Base-by-base conservation (phyloP, 2,888 invertebrate genomes). In the Apodemia hepburni region DNA sequence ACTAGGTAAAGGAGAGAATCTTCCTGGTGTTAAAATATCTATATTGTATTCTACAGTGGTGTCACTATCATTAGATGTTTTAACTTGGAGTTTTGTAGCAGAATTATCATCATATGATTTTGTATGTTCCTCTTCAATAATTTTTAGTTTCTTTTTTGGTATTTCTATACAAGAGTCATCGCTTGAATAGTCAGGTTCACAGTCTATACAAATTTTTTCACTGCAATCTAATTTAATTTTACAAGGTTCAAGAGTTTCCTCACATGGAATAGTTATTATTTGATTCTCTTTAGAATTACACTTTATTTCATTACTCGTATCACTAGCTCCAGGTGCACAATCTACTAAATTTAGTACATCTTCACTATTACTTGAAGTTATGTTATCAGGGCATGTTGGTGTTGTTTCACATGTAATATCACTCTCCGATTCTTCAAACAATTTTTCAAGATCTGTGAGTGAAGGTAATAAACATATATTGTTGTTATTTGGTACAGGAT, bases 1-100 rank as follows among this genome's bases (percentile, higher is more conserved):
- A 68, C 84, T 84, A 6, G 84, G 83, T 33, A 77, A 42, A 3
- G 82, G 83, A 17, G 76, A 76, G 64, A 82, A 84, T 59, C 71
- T 61, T 15, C 63, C 65, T 29, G 64, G 61, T 65, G 70, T 33
- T 47, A 27, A n/a, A 27, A 8, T 29, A 1, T 62, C 57, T n/a
- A 62, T 22, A 33, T 67, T 67, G 72, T 75, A 74, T 29, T 68
- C 61, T 58, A 73, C 66, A 18, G 76, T 78, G 35, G 74, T 71
- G 62, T 76, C 73, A 73, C 73, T 70, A 61, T 69, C 61, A 45
- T 59, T 61, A 57, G 59, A 35, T 54, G 9, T n/a, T 38, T 47
- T 27, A 58, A 54, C n/a, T 15, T 61, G 22, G 22, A 27, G 8
- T 11, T 27, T 9, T 38, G 51, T 27, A n/a, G 8, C 8, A 8